Evolutionary conservation across 2,797 vertebrate species (phyloP), one percentile per base, ranked within the genome.

Genomic region (Balearica regulorum): DNA sequence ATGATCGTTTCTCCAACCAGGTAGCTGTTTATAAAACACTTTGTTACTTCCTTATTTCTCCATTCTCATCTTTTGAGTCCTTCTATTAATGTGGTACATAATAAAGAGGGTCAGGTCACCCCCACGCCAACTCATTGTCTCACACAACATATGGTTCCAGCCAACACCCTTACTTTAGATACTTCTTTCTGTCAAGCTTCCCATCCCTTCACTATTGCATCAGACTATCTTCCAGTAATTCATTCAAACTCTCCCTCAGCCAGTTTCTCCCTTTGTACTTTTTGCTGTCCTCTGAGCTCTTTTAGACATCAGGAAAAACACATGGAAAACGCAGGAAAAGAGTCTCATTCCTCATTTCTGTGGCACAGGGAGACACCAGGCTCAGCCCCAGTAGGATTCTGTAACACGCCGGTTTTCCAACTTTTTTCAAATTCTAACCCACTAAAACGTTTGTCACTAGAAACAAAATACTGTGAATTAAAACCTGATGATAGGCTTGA

Each of bases 211-310:
- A 35, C 31, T 87, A 14, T 70, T 94, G 89, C 93, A 86, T 93
- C 94, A 86, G 43, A 58, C 31, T 54, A 17, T 88, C 62, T 94
- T 90, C 70, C 90, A 91, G 80, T 88, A 94, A 90, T 94, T 90
- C 55, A 93, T 55, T 89, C 82, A 89, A 35, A 70, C 35, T 57
- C 25, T 9, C 49, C 5, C 46, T 77, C 66, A 87, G 89, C 53
- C 76, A 80, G 9, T 89, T 91, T 89, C 64, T 83, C 66, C 46
- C 84, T 87, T 37, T 93, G 80, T 72, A 86, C 14, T 80, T 72
- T 94, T 72, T 89, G 62, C 49, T 76, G 70, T 64, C 57, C 51
- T 94, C 69, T 62, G 28, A 86, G 41, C 62, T 88, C 31, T 61
- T 94, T 66, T 28, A 76, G 35, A 57, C 37, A 39, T 49, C 6